Base-by-base conservation (phyloP, 2,113 vertebrate genomes). In the Spilogale gracilis region DNA sequence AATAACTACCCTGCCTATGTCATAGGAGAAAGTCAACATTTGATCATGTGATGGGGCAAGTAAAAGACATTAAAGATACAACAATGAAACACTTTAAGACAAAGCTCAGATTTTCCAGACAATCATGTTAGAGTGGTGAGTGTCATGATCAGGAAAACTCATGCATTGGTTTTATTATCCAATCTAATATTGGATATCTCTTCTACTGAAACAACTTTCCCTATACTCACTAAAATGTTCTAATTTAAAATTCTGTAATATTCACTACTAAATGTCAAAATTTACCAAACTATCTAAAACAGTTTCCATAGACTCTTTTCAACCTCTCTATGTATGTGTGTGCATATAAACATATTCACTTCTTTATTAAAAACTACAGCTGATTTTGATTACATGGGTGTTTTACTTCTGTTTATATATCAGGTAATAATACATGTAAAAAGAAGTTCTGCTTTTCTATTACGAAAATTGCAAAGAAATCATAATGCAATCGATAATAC, bases 381-480 rank as follows among this genome's bases (percentile, higher is more conserved):
- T 87, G 18, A 84, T 73, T 85, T 89, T 90, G 63, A 80, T 67
- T 86, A 23, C 17, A 71, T 79, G 25, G 21, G 23, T 21, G 27
- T 71, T 85, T 73, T 6, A 54, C 54, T 38, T 80, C 1, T n/a
- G 1, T 50, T 38, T 38, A n/a, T 38, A 38, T 38, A 38, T 38
- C 38, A 38, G 38, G 38, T 38, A 38, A 38, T 80, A 58, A 65
- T 52, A 78, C 20, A 88, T 65, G 48, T 81, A 67, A 93, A 82
- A 92, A 30, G 10, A 83, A 81, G 2, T 80, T 92, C 30, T 13
- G 32, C 73, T 85, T 91, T 85, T 56, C 50, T 88, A 5, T 96
- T 93, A 84, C 25, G 13, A 94, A 91, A 95, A 96, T 9, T 91
- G 71, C 8, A 23, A 95, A 91, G 45, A 93, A 89, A 81, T 38